Conservation (phyloP, 2,797 vertebrate genomes). For the Catostomus latipinnis region DNA sequence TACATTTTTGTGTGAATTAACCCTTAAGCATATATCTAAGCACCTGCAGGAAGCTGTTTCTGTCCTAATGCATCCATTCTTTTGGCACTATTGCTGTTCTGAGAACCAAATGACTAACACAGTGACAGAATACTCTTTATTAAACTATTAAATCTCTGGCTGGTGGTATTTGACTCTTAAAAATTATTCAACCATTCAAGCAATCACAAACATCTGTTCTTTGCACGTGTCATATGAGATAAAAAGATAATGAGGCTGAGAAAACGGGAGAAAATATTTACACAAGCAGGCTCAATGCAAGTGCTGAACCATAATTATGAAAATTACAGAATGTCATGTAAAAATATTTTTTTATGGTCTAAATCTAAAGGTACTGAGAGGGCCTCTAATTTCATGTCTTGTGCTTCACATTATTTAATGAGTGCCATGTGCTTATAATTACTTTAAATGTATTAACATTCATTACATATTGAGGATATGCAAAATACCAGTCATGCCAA, state of each 20-base stretch:
- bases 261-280: slow-evolving; percentile 34
- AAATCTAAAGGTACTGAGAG: slow-evolving; percentile 56
- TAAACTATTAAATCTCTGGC: slow-evolving; percentile 26
- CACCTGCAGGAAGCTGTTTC: too few relatives aligned
- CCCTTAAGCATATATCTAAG: slow-evolving; percentile 10
- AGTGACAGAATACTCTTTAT: slow-evolving; percentile 27
- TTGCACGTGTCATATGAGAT: slow-evolving; percentile 16
- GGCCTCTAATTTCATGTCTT: slow-evolving; percentile 58
- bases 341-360: slow-evolving; percentile 48
- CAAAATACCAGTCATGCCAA: slow-evolving; percentile 58
- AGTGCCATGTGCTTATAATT: slow-evolving; percentile 64
- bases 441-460: slow-evolving; percentile 66
- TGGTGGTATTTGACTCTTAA: slow-evolving; percentile 23
- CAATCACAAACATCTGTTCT: slow-evolving; percentile 52
- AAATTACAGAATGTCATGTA: slow-evolving; percentile 41
- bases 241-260: slow-evolving; percentile 27
- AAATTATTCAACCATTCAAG: slow-evolving; percentile 27
- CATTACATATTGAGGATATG: slow-evolving; percentile 70
- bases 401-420: slow-evolving; percentile 66
- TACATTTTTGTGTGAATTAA: too few relatives aligned
- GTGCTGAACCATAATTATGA: slow-evolving; percentile 35
- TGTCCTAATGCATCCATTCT: too few relatives aligned
- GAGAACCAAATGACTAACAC: not conserved
- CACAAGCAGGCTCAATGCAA: slow-evolving; percentile 28
- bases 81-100: not conserved